Base-by-base conservation (phyloP, 2,113 vertebrate genomes). In the Perccottus glenii region DNA sequence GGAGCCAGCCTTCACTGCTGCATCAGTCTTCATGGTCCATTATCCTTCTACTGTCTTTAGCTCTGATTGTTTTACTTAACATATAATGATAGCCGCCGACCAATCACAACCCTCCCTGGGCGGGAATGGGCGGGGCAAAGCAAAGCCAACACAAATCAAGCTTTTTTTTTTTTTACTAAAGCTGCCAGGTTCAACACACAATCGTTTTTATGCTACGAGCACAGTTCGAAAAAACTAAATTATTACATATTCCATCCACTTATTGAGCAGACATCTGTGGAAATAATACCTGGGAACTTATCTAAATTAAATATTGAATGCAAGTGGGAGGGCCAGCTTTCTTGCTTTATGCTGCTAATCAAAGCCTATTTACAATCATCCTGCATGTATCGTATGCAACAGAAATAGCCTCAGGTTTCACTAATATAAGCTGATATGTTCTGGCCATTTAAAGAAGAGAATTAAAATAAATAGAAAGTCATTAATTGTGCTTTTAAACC, bases 401-500 rank as follows among this genome's bases (percentile, higher is more conserved):
- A 79, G 65, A 91, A 92, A 81, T 11, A 73, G 71, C 64, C 73
- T 78, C 52, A 27, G 46, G 79, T 70, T 73, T 77, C 55, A 82
- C 87, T 85, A 85, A 85, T 69, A 8, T 40, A 85, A 89, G 86
- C 87, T 82, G 75, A 87, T 85, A 85, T 84, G 81, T 78, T 81
- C 83, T 79, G 84, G 83, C 85, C 80, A 0, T 68, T 86, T 40
- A 85, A 83, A 83, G 60, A 64, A 73, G 43, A 76, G 40, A 83
- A 74, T 15, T 4, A 53, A 76, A 67, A 42, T 56, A 71, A 61
- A 67, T 70, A 67, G 71, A 64, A 82, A 78, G 69, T 77, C 72
- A 63, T 64, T 68, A 79, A 83, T 93, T 93, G 92, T 93, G 93
- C 92, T 93, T 93, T 89, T 92, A 82, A 90, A 92, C 90, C 88